Percentiles rank a stretch among this genome's conserved stretches.
Conservation (phyloP, 2,113 vertebrate species). For the Varanus salvator region DNA sequence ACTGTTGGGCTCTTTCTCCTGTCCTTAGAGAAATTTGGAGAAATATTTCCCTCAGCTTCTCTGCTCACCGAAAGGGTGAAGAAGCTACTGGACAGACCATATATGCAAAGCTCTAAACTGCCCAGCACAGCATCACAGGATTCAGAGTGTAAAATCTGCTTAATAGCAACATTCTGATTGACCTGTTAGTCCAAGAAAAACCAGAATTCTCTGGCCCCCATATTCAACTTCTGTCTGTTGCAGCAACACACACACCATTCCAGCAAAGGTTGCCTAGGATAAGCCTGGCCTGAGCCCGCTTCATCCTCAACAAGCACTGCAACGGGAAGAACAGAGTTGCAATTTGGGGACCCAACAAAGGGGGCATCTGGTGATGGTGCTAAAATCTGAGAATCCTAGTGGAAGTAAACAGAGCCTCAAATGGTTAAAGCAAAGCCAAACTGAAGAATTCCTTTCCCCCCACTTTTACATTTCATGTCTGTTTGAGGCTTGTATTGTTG, state of each 20-base stretch:
- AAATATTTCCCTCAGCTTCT: not conserved
- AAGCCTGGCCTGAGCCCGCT: not conserved
- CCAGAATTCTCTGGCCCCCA: not conserved
- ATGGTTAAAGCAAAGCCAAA: conserved; percentile 57
- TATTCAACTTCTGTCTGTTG: not conserved
- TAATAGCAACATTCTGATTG: not conserved
- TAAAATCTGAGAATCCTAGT: not conserved
- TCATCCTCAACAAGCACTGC: too few relatives aligned
- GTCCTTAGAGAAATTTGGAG: not conserved
- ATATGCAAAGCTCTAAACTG: not conserved
- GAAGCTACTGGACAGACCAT: not conserved
- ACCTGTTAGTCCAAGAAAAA: not conserved
- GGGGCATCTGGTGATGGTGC: not conserved
- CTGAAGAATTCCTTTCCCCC: conserved; percentile 55
- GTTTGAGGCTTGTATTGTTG: conserved; percentile 69
- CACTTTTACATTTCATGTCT: conserved; percentile 64
- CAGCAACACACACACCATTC: not conserved
- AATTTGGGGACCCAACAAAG: not conserved
- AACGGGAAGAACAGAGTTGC: too few relatives aligned
- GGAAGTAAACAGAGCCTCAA: conserved; percentile 39
- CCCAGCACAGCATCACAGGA: not conserved
- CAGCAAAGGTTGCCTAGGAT: not conserved
- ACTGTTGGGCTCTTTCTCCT: not conserved
- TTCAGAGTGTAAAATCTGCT: not conserved
- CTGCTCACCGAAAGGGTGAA: not conserved